Percentiles rank a stretch among this genome's conserved stretches.
phyloP scores from a whole-genome alignment of 1,140 invertebrate genomes.

The Heliconius congener region DNA sequence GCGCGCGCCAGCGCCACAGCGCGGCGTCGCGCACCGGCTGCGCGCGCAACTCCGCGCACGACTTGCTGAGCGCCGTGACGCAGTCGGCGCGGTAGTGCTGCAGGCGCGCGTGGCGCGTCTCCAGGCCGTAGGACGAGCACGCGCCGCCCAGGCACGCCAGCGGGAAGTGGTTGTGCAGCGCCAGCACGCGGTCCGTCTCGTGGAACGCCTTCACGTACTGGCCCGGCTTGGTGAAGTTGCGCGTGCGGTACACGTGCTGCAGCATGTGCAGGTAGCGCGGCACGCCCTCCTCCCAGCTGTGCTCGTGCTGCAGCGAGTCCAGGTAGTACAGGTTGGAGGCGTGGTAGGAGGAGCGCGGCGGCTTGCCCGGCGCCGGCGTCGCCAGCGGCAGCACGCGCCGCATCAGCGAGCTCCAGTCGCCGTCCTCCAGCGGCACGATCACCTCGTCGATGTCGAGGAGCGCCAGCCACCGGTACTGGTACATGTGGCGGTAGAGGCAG shows the following conservation, averaged over 20 bases:
- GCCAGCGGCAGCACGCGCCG: conserved; percentile 87
- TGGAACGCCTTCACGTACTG: conserved; percentile 98
- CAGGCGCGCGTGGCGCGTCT: conserved; percentile 91
- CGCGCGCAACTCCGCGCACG: conserved; percentile 91
- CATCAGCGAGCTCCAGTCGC: conserved; percentile 92
- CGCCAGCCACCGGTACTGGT: conserved; percentile 94
- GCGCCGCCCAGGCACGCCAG: conserved; percentile 92
- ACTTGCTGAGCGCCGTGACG: conserved; percentile 93
- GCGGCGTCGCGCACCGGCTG: conserved; percentile 92
- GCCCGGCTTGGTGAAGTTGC: conserved; percentile 96
- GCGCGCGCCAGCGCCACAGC: conserved; percentile 93
- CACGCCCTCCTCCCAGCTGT: conserved; percentile 91
- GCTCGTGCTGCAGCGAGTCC: conserved; percentile 92
- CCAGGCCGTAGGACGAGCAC: conserved; percentile 93
- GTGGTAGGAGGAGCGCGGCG: conserved; percentile 90
- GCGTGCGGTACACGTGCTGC: conserved; percentile 94
- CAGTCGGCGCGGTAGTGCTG: conserved; percentile 97
- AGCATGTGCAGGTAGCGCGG: conserved; percentile 96
- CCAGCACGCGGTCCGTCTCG: conserved; percentile 93
- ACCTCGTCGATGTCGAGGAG: conserved; percentile 97
- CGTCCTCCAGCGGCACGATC: conserved; percentile 93
- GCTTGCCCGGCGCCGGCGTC: conserved; percentile 88
- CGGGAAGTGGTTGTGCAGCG: conserved; percentile 96
- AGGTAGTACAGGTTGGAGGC: conserved; percentile 97
- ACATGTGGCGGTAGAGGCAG: conserved; percentile 96